Percentiles rank a stretch among this genome's conserved stretches.
Evolutionary conservation across 1,140 invertebrate species (phyloP).

Genomic region (Pachyrhynchus sulphureomaculatus): DNA sequence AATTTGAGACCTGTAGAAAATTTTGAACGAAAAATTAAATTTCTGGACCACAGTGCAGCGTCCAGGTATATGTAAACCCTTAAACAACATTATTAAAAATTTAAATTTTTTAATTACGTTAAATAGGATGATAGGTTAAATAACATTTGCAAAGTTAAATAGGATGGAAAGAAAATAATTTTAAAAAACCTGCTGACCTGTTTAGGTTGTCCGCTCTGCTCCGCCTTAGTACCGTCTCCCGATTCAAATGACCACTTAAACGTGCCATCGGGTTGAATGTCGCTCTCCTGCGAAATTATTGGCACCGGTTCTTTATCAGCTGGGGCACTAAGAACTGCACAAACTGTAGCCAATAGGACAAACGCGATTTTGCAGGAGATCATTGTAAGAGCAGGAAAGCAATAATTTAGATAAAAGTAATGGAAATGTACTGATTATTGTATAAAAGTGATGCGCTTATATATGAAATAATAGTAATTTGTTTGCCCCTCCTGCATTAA

Average conservation of each 20-base stretch:
- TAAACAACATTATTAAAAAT: no score
- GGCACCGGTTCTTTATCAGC: conserved; percentile 21
- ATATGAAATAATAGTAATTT: conserved; percentile 20
- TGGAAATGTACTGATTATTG: conserved; percentile 5
- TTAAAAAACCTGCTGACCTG: conserved; percentile 9
- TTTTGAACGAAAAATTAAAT: no score
- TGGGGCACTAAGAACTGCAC: conserved; percentile 9
- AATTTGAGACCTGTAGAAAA: no score
- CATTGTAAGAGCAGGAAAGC: neutral
- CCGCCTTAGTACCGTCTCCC: conserved; percentile 25
- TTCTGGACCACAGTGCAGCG: no score
- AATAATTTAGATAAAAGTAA: no score
- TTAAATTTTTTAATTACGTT: no score
- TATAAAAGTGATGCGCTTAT: conserved; percentile 9
- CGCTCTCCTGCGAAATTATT: conserved; percentile 24
- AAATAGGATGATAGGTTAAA: no score
- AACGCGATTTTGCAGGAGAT: conserved; percentile 3
- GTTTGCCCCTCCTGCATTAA: conserved; percentile 2
- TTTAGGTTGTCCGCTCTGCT: conserved; percentile 27
- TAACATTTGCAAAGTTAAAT: no score
- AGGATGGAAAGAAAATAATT: no score
- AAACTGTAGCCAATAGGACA: neutral
- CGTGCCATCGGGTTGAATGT: conserved; percentile 21
- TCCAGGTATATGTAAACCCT: no score
- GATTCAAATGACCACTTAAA: conserved; percentile 28